Percentiles rank a stretch among this genome's conserved stretches.
Evolutionary conservation across 1,140 invertebrate genomes (phyloP).

Genomic region (Ooceraea biroi): DNA sequence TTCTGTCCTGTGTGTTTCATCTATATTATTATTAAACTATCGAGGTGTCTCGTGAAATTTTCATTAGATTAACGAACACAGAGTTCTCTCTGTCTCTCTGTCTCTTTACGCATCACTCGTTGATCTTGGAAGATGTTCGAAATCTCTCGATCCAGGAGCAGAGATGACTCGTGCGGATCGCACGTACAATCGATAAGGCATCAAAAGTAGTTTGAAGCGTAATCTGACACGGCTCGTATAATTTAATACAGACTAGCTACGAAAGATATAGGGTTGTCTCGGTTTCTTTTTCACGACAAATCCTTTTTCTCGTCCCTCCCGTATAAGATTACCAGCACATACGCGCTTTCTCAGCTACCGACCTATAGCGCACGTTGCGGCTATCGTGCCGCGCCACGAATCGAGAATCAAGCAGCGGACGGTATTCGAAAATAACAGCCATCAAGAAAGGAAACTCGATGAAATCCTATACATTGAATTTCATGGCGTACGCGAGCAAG

Average conservation of each 20-base stretch:
- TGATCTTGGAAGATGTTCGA: too few species aligned
- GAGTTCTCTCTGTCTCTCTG: too few species aligned
- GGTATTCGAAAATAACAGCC: background rate
- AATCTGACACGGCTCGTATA: conserved; percentile 76
- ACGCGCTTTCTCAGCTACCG: conserved; percentile 27
- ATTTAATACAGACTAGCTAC: conserved; percentile 70
- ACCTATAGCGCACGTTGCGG: conserved; percentile 18
- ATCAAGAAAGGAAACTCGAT: background rate
- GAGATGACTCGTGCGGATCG: conserved; percentile 43
- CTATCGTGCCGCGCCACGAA: background rate
- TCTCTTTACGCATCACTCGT: too few species aligned
- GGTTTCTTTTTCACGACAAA: background rate
- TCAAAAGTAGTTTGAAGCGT: conserved; percentile 63
- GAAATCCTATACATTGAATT: conserved; percentile 16
- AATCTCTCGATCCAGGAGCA: background rate
- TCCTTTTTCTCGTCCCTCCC: background rate
- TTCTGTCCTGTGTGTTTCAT: background rate
- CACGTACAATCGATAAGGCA: conserved; percentile 60
- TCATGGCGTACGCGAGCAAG: background rate
- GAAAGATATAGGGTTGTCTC: conserved; percentile 46
- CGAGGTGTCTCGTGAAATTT: background rate
- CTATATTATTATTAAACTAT: background rate
- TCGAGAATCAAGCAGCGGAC: background rate
- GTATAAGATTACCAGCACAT: conserved; percentile 61
- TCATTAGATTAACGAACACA: background rate